phyloP scores from a whole-genome alignment of 2,797 vertebrate genomes.

The Lacerta agilis region DNA sequence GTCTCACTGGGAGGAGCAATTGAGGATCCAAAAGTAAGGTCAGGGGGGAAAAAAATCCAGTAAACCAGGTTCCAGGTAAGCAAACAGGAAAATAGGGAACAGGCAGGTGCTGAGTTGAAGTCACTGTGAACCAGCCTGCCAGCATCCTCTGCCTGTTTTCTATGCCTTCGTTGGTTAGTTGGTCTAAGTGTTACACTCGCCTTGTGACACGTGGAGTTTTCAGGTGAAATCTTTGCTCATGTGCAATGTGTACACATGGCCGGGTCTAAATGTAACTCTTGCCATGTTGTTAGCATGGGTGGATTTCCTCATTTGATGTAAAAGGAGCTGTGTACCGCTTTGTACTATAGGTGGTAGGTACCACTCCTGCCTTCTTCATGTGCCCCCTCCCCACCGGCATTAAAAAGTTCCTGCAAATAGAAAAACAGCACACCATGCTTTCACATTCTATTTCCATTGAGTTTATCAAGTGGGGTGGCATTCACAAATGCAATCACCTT shows the following conservation, averaged over 20 bases:
- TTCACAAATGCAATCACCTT: not conserved
- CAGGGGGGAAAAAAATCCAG: not conserved
- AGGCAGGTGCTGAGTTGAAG: not conserved
- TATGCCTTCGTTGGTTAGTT: not conserved
- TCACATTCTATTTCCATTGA: not conserved
- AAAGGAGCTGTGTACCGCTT: not conserved
- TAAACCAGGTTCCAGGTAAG: not conserved
- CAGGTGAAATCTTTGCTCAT: not conserved
- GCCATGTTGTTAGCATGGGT: not conserved
- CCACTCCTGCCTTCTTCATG: no score
- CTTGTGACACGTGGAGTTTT: not conserved
- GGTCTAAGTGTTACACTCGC: not conserved
- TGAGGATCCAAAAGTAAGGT: not conserved
- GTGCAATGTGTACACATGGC: not conserved
- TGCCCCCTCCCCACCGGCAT: not conserved
- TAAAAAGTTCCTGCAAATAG: not conserved
- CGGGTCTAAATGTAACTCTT: not conserved
- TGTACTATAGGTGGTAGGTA: no score
- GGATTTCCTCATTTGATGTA: not conserved
- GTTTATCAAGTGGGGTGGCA: not conserved
- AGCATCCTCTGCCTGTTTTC: not conserved
- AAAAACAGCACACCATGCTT: not conserved
- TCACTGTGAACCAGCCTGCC: not conserved
- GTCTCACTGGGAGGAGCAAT: not conserved
- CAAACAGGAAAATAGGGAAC: not conserved